Evolutionary conservation across 2,888 invertebrate species (phyloP).

Genomic region (Drosophila cognata): DNA sequence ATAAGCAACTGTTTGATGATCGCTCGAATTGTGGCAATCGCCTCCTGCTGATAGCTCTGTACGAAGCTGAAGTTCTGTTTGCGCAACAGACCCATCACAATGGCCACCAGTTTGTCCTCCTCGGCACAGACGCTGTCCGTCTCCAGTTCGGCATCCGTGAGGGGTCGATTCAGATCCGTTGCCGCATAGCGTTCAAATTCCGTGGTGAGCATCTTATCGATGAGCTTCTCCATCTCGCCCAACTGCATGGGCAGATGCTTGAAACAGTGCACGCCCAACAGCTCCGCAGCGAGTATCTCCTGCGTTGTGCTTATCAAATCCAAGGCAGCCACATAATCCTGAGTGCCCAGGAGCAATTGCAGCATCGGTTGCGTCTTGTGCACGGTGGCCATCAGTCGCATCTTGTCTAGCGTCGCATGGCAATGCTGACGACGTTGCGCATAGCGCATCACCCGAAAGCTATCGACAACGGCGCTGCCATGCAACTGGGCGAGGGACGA

Average conservation of each 20-base stretch:
- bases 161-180: slow-evolving; percentile 94
- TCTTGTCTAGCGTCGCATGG: slow-evolving; percentile 88
- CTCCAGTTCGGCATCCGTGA: slow-evolving; percentile 82
- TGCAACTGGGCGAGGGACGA: slow-evolving; percentile 92
- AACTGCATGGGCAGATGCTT: slow-evolving; percentile 98
- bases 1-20: slow-evolving; percentile 95
- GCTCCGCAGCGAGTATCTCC: slow-evolving; percentile 94
- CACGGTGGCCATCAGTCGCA: slow-evolving; percentile 97
- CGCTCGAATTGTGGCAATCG: slow-evolving; percentile 94
- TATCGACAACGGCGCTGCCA: slow-evolving; percentile 91
- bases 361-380: slow-evolving; percentile 99
- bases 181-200: slow-evolving; percentile 97
- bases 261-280: slow-evolving; percentile 97
- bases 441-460: slow-evolving; percentile 91
- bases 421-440: slow-evolving; percentile 89
- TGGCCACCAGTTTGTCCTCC: slow-evolving; percentile 94
- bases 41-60: slow-evolving; percentile 94
- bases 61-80: slow-evolving; percentile 95
- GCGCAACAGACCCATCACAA: slow-evolving; percentile 95
- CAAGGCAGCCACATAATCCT: slow-evolving; percentile 98
- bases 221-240: slow-evolving; percentile 96
- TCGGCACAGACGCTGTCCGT: slow-evolving; percentile 85
- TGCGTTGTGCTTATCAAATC: slow-evolving; percentile 98
- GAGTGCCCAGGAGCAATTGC: slow-evolving; percentile 96
- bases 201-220: slow-evolving; percentile 97